phyloP scores from a whole-genome alignment of 2,888 invertebrate genomes.

The Entomobrya proxima region DNA sequence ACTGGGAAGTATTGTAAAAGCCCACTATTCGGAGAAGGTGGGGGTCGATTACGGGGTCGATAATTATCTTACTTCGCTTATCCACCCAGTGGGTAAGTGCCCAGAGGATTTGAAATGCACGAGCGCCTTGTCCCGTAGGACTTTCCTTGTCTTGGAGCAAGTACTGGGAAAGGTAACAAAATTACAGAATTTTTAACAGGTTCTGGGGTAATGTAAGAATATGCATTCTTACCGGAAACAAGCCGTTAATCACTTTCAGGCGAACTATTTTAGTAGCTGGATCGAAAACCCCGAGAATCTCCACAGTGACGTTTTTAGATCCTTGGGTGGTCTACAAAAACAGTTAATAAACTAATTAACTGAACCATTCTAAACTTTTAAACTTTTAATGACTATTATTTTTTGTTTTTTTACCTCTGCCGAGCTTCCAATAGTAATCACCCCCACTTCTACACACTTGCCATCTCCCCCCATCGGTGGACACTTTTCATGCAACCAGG shows the following conservation, averaged over 20 bases:
- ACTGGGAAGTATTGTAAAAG: too few relatives aligned
- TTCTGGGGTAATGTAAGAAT: too few relatives aligned
- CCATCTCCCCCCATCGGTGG: slow-evolving; percentile 85
- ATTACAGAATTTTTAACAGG: not conserved
- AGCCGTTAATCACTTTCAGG: slow-evolving; percentile 86
- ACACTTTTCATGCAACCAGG: slow-evolving; percentile 87
- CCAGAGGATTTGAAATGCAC: slow-evolving; percentile 85
- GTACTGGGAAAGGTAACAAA: not conserved
- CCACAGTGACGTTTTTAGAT: slow-evolving; percentile 86
- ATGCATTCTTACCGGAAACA: slow-evolving; percentile 31
- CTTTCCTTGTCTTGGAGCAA: slow-evolving; percentile 78
- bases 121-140: slow-evolving; percentile 79
- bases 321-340: slow-evolving; percentile 59
- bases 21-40: too few relatives aligned
- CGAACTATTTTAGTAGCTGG: slow-evolving; percentile 85
- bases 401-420: too few relatives aligned
- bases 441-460: slow-evolving; percentile 86
- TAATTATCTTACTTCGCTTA: slow-evolving; percentile 85
- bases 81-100: slow-evolving; percentile 88
- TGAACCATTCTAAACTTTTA: too few relatives aligned
- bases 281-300: slow-evolving; percentile 90
- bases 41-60: slow-evolving; percentile 90
- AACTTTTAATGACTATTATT: too few relatives aligned
- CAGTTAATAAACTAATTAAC: too few relatives aligned
- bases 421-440: slow-evolving; percentile 91